These are phyloP conservation scores for Atlantisia rogersi DNA, from an alignment of 2,113 vertebrate genomes.

Conservation along the genomic window DNA sequence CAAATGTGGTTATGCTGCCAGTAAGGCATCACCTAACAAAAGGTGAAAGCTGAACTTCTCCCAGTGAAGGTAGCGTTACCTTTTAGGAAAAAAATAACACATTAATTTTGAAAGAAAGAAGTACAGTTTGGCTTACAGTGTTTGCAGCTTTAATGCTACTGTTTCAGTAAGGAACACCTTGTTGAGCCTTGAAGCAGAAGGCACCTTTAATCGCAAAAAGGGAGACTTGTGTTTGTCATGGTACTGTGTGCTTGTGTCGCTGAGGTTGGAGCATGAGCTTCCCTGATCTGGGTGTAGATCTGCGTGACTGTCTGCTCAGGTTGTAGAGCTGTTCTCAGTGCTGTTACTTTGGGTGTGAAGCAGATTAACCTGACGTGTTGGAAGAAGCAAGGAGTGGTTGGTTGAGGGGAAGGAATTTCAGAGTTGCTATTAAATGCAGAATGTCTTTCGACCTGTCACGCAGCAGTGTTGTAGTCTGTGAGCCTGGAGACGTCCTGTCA, in stretches of 20 bases:
- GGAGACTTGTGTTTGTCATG: background rate
- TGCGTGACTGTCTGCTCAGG: background rate
- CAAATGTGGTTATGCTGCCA: fast-evolving
- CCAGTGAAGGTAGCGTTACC: background rate
- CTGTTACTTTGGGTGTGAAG: background rate
- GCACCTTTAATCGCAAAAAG: background rate
- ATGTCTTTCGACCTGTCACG: fast-evolving
- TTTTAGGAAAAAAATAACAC: background rate
- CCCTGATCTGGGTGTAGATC: background rate
- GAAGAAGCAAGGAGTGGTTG: background rate
- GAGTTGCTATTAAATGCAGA: background rate
- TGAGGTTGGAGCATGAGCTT: background rate
- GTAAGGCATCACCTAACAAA: background rate
- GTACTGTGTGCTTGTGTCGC: background rate
- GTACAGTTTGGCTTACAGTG: background rate
- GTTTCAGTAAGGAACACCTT: background rate
- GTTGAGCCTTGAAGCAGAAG: background rate
- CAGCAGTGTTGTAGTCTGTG: background rate
- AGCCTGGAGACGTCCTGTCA: background rate
- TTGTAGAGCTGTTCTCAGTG: background rate
- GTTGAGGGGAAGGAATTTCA: background rate
- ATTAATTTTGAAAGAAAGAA: background rate
- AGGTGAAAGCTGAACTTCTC: background rate
- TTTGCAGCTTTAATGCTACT: background rate
- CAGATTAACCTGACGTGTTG: fast-evolving